Percentiles rank a stretch among this genome's conserved stretches.
phyloP scores from a whole-genome alignment of 2,797 vertebrate genomes.

The Paedocypris micromegethes region DNA sequence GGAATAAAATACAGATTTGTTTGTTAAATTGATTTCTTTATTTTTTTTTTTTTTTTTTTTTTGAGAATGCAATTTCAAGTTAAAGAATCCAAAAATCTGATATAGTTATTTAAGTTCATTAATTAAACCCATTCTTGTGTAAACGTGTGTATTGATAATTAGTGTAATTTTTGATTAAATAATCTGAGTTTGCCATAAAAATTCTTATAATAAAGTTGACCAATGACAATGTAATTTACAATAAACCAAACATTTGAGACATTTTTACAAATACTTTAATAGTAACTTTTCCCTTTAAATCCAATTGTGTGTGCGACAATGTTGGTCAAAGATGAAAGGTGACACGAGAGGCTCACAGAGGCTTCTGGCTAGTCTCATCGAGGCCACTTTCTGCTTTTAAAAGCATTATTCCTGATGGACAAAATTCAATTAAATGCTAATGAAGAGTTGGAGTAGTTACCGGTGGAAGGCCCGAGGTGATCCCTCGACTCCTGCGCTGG shows the following conservation, averaged over 20 bases:
- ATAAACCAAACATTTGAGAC: no score
- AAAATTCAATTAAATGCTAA: constrained; percentile 72
- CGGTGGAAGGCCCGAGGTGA: constrained; percentile 62
- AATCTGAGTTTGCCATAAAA: no score
- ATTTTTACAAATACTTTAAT: no score
- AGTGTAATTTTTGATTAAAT: no score
- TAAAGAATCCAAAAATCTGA: neutral
- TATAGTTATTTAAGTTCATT: no score
- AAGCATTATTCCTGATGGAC: constrained; percentile 64
- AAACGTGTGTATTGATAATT: no score
- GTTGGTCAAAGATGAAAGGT: no score
- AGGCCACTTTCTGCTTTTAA: constrained; percentile 28
- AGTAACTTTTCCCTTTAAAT: no score
- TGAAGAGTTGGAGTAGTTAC: constrained; percentile 71
- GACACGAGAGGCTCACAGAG: neutral
- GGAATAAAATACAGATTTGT: constrained; percentile 62
- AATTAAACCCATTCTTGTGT: no score
- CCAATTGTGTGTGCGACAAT: no score
- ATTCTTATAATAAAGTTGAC: no score
- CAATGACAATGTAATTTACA: no score
- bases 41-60: neutral
- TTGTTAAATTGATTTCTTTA: constrained; percentile 36
- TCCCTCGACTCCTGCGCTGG: constrained; percentile 46
- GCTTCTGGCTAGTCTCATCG: constrained; percentile 15
- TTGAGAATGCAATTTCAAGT: neutral